Evolutionary conservation across 2,888 invertebrate species (phyloP).

Genomic region (Plemyria rubiginata): DNA sequence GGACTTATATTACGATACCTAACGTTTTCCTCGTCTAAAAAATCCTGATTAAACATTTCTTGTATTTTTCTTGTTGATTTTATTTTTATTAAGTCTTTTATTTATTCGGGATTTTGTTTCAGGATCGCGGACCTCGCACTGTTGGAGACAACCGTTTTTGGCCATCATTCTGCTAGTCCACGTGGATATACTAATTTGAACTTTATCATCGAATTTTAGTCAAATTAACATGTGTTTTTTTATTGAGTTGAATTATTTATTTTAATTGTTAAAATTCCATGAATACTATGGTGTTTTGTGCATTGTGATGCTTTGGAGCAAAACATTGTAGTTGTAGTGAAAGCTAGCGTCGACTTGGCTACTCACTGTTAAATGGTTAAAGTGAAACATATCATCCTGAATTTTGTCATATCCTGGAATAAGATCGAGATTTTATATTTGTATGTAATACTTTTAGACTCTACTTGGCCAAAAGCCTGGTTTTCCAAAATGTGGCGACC

Average conservation of each 20-base stretch:
- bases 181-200: conserved; percentile 67
- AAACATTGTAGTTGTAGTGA: conserved; percentile 13
- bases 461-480: conserved; percentile 20
- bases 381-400: conserved; percentile 72
- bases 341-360: background rate
- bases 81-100: conserved; percentile 22
- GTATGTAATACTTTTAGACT: conserved; percentile 47
- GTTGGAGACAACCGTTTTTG: conserved; percentile 71
- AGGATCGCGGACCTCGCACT: conserved; percentile 67
- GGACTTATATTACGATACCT: conserved; percentile 13
- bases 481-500: background rate
- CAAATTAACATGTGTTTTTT: conserved; percentile 27
- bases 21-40: conserved; percentile 22
- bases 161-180: conserved; percentile 70
- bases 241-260: no score
- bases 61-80: conserved; percentile 21
- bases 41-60: conserved; percentile 23
- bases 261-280: background rate
- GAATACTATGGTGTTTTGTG: background rate
- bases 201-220: conserved; percentile 21
- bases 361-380: conserved; percentile 27
- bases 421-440: conserved; percentile 60
- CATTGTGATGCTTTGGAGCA: background rate
- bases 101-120: conserved; percentile 58
- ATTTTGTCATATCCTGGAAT: conserved; percentile 64